Base-by-base conservation (phyloP, 23 tunicate genomes). In the Pegea sp. region DNA sequence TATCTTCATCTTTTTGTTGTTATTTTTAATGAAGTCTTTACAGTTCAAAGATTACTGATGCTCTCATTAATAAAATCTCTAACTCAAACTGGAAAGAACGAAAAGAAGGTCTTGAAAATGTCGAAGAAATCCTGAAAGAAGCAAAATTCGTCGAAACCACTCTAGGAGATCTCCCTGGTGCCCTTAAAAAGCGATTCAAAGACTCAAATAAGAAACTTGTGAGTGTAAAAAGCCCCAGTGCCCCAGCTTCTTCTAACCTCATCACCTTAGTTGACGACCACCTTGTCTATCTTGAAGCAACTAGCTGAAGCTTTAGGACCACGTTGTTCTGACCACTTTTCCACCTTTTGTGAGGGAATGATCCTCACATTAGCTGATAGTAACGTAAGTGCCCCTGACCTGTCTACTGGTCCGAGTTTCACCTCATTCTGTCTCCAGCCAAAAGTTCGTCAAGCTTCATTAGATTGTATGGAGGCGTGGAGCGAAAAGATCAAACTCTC, bases 41-140 rank as follows among this genome's bases (percentile, higher is more conserved):
- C 42, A 56, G 92, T 60, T 69, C 29, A 31, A 76, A 77, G 51
- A 76, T 89, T 24, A 77, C 98, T 6, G 81, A 76, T 30, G 43
- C 52, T 13, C 71, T 89, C 5, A 19, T 89, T 23, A 54, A 53
- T 0, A 48, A 76, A 70, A 42, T 89, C 19, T 42, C 53, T 16
- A 81, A 89, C 34, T 72, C 73, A 33, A 77, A 89, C 63, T 89
- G 98, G 98, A 89, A 89, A 56, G 48, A 51, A 27, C 34, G 98
- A 27, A 65, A 66, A 56, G 90, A 89, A 61, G 98, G 70, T 4
- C 53, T 89, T 7, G 90, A 89, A 22, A 60, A 56, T 13, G 79
- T 71, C 3, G 49, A 23, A 2, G 68, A 50, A 22, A 70, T 89
- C 22, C 52, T 89, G 34, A 71, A 77, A 31, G 88, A 70, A 50